A percentile compares a stretch with the other conserved stretches of the same genome.
Evolutionary conservation across 2,113 vertebrate species (phyloP).

Genomic region (Ictidomys tridecemlineatus): DNA sequence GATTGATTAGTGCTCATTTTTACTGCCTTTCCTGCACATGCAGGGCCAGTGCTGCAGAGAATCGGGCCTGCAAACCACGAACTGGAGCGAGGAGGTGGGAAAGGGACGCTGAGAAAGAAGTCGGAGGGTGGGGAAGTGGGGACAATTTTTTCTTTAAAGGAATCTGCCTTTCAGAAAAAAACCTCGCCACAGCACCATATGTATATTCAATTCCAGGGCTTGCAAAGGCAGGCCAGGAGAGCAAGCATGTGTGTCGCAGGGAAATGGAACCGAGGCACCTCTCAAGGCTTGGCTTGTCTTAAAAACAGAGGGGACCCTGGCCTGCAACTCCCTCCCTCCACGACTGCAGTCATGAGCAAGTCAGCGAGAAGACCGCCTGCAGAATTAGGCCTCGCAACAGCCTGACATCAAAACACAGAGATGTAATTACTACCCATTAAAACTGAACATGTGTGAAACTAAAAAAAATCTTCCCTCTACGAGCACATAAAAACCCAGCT

Average conservation of each 20-base stretch:
- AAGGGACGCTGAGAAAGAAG: constrained; percentile 53
- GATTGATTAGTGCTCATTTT: constrained; percentile 93
- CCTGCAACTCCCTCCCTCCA: neutral
- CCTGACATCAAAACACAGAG: constrained; percentile 69
- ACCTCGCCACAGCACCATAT: constrained; percentile 62
- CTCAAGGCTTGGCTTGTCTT: constrained; percentile 11
- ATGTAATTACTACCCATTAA: constrained; percentile 78
- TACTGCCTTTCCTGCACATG: constrained; percentile 90
- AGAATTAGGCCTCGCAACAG: constrained; percentile 64
- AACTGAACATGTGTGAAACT: constrained; percentile 66
- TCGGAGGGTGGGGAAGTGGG: constrained; percentile 47
- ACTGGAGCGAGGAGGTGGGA: constrained; percentile 78
- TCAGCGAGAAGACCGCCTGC: constrained; percentile 32
- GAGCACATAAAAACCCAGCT: constrained; percentile 61
- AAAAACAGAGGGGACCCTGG: constrained; percentile 33
- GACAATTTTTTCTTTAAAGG: constrained; percentile 64
- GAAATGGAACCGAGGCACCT: neutral
- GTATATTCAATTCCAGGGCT: constrained; percentile 47
- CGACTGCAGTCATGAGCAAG: neutral
- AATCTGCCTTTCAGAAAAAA: constrained; percentile 74
- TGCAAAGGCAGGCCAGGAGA: constrained; percentile 57
- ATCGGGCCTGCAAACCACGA: constrained; percentile 86
- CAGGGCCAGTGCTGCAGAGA: constrained; percentile 87
- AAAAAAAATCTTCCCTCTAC: constrained; percentile 5
- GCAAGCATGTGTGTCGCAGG: neutral